Conservation (phyloP, 2,888 invertebrate species). For the Pollenia amentaria region DNA sequence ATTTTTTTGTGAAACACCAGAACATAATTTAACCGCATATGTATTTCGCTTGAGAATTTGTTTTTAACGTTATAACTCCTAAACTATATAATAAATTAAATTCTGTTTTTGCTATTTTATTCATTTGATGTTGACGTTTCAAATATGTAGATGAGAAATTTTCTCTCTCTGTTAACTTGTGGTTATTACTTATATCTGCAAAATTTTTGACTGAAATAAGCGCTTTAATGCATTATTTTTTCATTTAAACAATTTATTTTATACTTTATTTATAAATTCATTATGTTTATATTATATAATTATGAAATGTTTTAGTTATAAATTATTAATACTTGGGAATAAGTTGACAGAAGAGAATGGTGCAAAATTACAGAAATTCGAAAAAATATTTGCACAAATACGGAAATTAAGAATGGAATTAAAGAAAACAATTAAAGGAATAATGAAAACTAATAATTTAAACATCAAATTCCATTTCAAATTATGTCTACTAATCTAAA, state of each 20-base stretch:
- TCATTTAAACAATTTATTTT: constrained; percentile 9
- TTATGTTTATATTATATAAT: not conserved
- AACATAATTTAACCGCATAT: no score
- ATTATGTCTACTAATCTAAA: not conserved
- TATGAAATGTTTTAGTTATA: constrained; percentile 14
- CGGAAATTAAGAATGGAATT: constrained; percentile 27
- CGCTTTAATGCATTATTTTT: not conserved
- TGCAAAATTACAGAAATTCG: not conserved
- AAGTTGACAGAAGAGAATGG: not conserved
- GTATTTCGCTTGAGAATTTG: no score
- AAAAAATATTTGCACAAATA: constrained; percentile 14
- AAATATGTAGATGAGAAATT: no score
- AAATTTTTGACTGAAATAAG: not conserved
- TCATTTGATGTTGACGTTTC: no score
- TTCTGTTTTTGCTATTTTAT: no score
- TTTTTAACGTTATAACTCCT: no score
- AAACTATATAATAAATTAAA: no score
- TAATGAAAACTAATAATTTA: not conserved
- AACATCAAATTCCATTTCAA: constrained; percentile 5
- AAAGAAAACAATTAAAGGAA: constrained; percentile 13
- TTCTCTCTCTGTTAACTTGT: no score
- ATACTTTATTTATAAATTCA: constrained; percentile 4
- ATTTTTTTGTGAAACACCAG: no score
- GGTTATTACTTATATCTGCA: not conserved
- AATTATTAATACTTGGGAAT: not conserved